These are phyloP conservation scores for Trachelus stipa DNA, from an alignment of 2,888 invertebrate genomes.

Conservation along the genomic window DNA sequence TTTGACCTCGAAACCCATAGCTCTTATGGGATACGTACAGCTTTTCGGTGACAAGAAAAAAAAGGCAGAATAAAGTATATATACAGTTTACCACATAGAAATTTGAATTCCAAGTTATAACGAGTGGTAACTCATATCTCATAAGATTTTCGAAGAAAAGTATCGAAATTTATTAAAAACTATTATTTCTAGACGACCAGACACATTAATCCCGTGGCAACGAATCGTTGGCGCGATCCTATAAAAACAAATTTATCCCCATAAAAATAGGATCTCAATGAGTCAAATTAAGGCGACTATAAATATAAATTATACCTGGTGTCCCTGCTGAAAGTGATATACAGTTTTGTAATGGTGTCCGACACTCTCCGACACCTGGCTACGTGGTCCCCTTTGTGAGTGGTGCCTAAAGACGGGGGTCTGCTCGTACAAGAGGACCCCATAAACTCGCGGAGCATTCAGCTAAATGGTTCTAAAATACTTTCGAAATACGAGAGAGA, in stretches of 20 bases:
- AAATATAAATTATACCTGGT: constrained; percentile 46
- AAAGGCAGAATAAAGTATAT: not conserved
- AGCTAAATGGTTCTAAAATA: constrained; percentile 59
- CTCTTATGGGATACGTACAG: not conserved
- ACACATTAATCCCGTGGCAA: not conserved
- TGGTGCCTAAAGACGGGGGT: constrained; percentile 38
- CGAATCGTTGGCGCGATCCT: constrained; percentile 17
- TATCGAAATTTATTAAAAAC: not conserved
- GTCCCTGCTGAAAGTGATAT: constrained; percentile 59
- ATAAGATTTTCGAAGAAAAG: not conserved
- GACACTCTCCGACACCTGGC: constrained; percentile 59
- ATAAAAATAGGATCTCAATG: constrained; percentile 56
- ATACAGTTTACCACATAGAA: not conserved
- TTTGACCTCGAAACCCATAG: not conserved
- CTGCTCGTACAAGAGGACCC: constrained; percentile 36
- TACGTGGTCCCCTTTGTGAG: constrained; percentile 51
- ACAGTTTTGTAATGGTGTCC: constrained; percentile 63
- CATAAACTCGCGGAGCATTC: constrained; percentile 56
- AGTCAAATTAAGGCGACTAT: constrained; percentile 56
- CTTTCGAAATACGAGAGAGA: constrained; percentile 44
- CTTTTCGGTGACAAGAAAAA: not conserved
- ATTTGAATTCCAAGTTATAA: not conserved
- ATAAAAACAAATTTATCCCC: constrained; percentile 49
- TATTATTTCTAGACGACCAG: not conserved
- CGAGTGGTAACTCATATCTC: not conserved